Base-by-base conservation (phyloP, 2,113 vertebrate genomes). In the Phrynosoma platyrhinos region DNA sequence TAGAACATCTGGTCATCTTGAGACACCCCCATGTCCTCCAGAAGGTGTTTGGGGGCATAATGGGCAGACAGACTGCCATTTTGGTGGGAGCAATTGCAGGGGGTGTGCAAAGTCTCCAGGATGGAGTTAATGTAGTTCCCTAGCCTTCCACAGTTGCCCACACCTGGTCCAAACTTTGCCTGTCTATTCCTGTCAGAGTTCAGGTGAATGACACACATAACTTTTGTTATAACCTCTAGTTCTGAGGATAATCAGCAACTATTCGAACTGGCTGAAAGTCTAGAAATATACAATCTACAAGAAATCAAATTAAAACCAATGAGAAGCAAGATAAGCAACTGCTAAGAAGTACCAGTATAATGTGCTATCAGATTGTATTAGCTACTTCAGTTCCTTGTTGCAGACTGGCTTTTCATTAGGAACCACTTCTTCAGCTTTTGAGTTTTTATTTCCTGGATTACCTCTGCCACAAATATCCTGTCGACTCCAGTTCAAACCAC, bases 371-470 rank as follows among this genome's bases (percentile, higher is more conserved):
- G 79, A 82, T 13, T 27, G 64, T 47, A 75, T 23, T 87, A 23
- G 6, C 25, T 32, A 30, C 72, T 74, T 64, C 7, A 14, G 3
- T 75, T 87, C 25, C 36, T 82, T 30, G 18, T 21, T 75, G 53
- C 7, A 69, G 79, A 89, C 74, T 79, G 83, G 32, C 82, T 74
- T 91, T 83, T 91, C 89, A 85, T 13, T 74, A 77, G 68, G 6
- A 90, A 82, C 25, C 76, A 0, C 68, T 93, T 90, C 85, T 30
- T 85, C 52, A 83, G 32, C 71, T 76, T 77, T 32, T 82, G 71
- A 91, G 84, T 72, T 89, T 92, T 79, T 82, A 52, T 23, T 84
- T 87, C 30, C 32, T 2, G 85, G 81, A 74, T 91, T 90, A 68
- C 8, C 83, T 47, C n/a, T 93, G 76, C 77, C 55, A 90, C 47